Percentiles rank a stretch among this genome's conserved stretches.
These are phyloP conservation scores for Vireo griseus DNA, from an alignment of 2,797 vertebrate genomes.

Conservation along the genomic window DNA sequence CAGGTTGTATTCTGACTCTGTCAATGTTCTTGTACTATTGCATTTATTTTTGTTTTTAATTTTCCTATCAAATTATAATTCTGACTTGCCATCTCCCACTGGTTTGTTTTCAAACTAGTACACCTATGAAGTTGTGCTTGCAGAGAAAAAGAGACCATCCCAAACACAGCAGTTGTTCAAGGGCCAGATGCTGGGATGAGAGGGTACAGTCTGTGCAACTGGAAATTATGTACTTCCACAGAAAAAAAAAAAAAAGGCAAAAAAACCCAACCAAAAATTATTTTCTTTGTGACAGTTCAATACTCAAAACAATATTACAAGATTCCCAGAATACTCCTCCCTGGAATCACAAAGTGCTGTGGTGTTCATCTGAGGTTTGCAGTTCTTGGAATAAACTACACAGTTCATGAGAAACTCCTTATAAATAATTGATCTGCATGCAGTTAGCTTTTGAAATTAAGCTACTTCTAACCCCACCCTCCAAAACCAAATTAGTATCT, in stretches of 20 bases:
- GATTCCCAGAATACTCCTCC: constrained; percentile 27
- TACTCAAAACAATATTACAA: neutral
- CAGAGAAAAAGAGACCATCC: neutral
- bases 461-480: neutral
- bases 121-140: neutral
- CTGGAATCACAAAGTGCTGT: neutral
- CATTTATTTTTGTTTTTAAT: too few relatives aligned
- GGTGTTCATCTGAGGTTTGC: neutral
- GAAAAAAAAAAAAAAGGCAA: fast-evolving
- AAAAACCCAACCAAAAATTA: neutral
- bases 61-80: too few relatives aligned
- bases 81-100: too few relatives aligned
- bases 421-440: neutral
- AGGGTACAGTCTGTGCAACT: neutral
- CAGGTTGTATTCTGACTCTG: too few relatives aligned
- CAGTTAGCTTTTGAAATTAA: neutral
- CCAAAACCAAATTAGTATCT: neutral
- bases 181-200: neutral
- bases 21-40: too few relatives aligned
- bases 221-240: neutral
- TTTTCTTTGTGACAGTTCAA: constrained; percentile 4
- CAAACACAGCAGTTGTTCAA: neutral
- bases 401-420: neutral
- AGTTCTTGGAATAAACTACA: constrained; percentile 38
- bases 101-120: too few relatives aligned